A percentile compares a stretch with the other conserved stretches of the same genome.
Conservation (phyloP, 2,888 invertebrate genomes). For the Sphecodes monilicornis region DNA sequence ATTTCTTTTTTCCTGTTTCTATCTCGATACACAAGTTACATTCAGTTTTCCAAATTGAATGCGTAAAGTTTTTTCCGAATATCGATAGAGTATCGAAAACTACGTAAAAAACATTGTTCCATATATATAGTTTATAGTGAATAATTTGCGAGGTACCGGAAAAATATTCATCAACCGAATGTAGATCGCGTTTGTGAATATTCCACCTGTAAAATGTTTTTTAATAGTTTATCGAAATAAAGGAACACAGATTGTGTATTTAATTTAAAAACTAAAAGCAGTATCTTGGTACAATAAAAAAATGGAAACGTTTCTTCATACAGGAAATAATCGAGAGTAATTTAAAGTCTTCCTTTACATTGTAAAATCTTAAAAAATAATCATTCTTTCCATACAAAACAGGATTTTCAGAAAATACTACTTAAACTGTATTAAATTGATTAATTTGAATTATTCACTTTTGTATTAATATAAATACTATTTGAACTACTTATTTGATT, state of each 20-base stretch:
- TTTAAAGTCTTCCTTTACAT: too few relatives aligned
- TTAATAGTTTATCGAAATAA: not conserved
- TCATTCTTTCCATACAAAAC: too few relatives aligned
- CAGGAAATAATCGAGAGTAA: too few relatives aligned
- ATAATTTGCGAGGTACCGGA: not conserved
- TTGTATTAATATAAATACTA: too few relatives aligned
- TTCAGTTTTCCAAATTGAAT: not conserved
- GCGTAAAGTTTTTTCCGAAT: not conserved
- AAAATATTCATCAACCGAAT: not conserved
- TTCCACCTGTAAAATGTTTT: not conserved
- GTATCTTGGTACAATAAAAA: too few relatives aligned
- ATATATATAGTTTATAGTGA: not conserved
- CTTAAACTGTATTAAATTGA: too few relatives aligned
- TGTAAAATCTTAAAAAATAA: too few relatives aligned
- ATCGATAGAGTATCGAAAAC: not conserved
- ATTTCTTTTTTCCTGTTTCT: not conserved
- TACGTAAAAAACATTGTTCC: not conserved
- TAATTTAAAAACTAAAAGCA: too few relatives aligned
- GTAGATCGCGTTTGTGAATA: not conserved
- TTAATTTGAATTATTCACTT: too few relatives aligned
- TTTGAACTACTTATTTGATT: too few relatives aligned
- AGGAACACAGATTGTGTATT: not conserved
- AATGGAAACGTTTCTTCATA: too few relatives aligned
- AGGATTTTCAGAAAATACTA: too few relatives aligned
- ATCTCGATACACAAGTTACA: not conserved